Evolutionary conservation across 2,113 vertebrate genomes (phyloP).

Genomic region (Cebus imitator): DNA sequence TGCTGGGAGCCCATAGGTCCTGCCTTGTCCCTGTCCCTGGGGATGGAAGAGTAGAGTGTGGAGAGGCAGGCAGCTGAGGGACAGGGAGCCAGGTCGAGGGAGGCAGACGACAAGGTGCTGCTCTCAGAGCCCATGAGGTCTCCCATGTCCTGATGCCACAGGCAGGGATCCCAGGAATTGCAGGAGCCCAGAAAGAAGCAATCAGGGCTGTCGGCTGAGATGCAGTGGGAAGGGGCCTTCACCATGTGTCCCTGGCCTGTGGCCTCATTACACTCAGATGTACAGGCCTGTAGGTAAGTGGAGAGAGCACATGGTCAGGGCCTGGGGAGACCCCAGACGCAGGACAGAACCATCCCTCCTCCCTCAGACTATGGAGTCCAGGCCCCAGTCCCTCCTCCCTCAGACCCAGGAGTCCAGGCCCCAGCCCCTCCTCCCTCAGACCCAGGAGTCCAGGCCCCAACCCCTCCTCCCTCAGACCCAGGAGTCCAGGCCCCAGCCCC

Average conservation of each 20-base stretch:
- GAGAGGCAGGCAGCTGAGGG: neutral
- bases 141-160: neutral
- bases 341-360: neutral
- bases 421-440: neutral
- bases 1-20: too few species aligned
- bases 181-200: neutral
- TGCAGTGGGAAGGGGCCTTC: neutral
- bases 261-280: rapidly evolving
- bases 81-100: rapidly evolving
- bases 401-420: rapidly evolving
- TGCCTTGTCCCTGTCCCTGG: neutral
- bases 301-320: neutral
- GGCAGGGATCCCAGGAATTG: neutral
- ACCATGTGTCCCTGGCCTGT: neutral
- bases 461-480: too few species aligned
- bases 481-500: too few species aligned
- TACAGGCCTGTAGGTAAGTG: neutral
- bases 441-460: neutral
- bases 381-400: too few species aligned
- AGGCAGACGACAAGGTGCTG: neutral
- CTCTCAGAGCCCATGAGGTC: neutral
- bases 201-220: rapidly evolving
- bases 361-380: neutral
- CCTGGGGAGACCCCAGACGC: neutral
- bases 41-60: neutral